Percentiles rank a stretch among this genome's conserved stretches.
phyloP scores from a whole-genome alignment of 1,140 invertebrate genomes.

The Drosophila yakuba region DNA sequence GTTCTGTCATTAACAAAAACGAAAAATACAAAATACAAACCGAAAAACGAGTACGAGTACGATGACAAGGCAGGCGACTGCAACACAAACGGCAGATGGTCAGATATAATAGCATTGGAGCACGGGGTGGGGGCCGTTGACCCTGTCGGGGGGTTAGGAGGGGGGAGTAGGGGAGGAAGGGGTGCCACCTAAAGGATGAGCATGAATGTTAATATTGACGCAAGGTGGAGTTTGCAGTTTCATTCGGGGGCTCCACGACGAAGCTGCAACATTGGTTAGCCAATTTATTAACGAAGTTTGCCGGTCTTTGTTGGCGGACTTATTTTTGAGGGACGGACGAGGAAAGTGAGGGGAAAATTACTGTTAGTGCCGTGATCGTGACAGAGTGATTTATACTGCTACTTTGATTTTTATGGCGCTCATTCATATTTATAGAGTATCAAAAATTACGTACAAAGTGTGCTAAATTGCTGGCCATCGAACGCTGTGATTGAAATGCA shows the following conservation, averaged over 20 bases:
- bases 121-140: conserved; percentile 64
- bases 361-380: conserved; percentile 39
- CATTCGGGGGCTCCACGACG: background rate
- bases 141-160: conserved; percentile 43
- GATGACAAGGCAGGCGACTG: conserved; percentile 12
- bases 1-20: conserved; percentile 30
- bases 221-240: conserved; percentile 61
- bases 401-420: conserved; percentile 35
- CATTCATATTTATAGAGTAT: conserved; percentile 37
- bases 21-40: conserved; percentile 13
- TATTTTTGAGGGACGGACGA: background rate
- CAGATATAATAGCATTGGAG: conserved; percentile 68
- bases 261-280: conserved; percentile 50
- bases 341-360: conserved; percentile 17
- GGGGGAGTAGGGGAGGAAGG: background rate
- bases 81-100: conserved; percentile 61
- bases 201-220: conserved; percentile 77
- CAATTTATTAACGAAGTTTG: conserved; percentile 74
- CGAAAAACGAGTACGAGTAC: conserved; percentile 12
- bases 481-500: conserved; percentile 2
- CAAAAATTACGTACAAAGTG: conserved; percentile 38
- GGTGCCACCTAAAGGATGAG: conserved; percentile 62
- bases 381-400: conserved; percentile 45
- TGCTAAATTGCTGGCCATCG: conserved; percentile 15
- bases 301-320: background rate